Percentiles rank a stretch among this genome's conserved stretches.
phyloP scores from a whole-genome alignment of 2,888 invertebrate species.

The Melieria omissa region DNA sequence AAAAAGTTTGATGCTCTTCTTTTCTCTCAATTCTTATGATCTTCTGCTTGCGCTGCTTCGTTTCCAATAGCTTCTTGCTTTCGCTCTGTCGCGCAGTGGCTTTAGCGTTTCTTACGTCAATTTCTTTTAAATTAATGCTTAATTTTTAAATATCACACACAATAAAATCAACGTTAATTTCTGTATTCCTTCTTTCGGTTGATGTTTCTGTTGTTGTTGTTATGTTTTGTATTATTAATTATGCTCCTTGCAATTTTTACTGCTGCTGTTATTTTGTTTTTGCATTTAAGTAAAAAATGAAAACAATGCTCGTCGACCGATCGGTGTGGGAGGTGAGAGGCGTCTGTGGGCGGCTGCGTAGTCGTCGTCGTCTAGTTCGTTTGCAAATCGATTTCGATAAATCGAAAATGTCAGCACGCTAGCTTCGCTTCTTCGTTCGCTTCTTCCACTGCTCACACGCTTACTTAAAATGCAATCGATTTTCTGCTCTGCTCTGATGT shows the following conservation, averaged over 20 bases:
- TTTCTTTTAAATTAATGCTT: constrained; percentile 63
- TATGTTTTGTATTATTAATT: constrained; percentile 38
- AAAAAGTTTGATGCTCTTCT: constrained; percentile 23
- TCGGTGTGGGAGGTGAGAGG: background rate
- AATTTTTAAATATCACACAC: constrained; percentile 66
- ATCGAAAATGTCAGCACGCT: constrained; percentile 1
- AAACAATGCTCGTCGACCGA: constrained; percentile 11
- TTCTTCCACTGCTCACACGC: constrained; percentile 35
- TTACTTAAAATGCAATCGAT: constrained; percentile 37
- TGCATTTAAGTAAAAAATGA: constrained; percentile 10
- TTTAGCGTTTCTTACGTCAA: constrained; percentile 26
- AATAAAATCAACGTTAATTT: constrained; percentile 64
- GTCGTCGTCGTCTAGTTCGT: background rate
- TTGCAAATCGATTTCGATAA: too few relatives aligned
- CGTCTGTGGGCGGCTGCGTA: constrained; percentile 6
- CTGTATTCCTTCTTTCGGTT: constrained; percentile 42
- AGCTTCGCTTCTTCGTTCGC: constrained; percentile 26
- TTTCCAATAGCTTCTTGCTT: constrained; percentile 4
- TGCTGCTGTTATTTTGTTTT: constrained; percentile 30
- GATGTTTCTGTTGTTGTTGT: background rate
- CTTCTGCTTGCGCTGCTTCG: background rate
- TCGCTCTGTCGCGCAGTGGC: constrained; percentile 6
- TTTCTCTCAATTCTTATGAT: too few relatives aligned
- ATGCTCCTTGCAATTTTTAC: constrained; percentile 13
- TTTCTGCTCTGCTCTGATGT: constrained; percentile 16